Evolutionary conservation across 2,797 vertebrate species (phyloP), one percentile per base, ranked within the genome.

Genomic region (Danio jaintianensis): DNA sequence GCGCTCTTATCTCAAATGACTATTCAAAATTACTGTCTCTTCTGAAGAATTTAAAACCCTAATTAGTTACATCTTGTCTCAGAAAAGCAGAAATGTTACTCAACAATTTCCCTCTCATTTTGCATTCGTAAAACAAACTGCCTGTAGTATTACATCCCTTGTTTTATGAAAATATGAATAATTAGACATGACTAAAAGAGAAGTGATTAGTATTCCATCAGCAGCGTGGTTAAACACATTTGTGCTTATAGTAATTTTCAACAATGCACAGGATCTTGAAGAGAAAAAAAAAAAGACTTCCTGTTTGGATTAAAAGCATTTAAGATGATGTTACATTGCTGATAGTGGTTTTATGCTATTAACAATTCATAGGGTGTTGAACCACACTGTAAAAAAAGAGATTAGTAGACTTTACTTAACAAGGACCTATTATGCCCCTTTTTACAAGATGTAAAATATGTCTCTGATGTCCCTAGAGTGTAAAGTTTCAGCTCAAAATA

Each of bases 61-160:
- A 89, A 92, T 92, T 89, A 90, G 71, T 70, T 81, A 66, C 76
- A 80, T 77, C 86, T 88, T 88, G 84, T 18, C 6, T 81, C 75
- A 81, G 79, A 67, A 50, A 88, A 79, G 81, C 4, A 20, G 62
- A 78, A 69, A 86, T 77, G 69, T 89, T 82, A 56, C 80, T 82
- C 70, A 81, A 86, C 83, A 85, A 79, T 75, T 77, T 79, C 82
- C 88, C 85, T 76, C 79, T 80, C 40, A 85, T 87, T 88, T 85
- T 85, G 82, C 78, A 86, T 87, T 86, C 83, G 75, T 63, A 38
- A 63, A 77, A 85, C 70, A 86, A 86, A 90, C 86, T 85, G 75
- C 66, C 84, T 61, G 79, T 85, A 86, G 88, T 91, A 89, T 93
- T 87, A 91, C 72, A 48, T 72, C 80, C 63, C 85, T 91, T 92